Conservation (phyloP, 2,113 vertebrate species). For the Vireo altiloquus region DNA sequence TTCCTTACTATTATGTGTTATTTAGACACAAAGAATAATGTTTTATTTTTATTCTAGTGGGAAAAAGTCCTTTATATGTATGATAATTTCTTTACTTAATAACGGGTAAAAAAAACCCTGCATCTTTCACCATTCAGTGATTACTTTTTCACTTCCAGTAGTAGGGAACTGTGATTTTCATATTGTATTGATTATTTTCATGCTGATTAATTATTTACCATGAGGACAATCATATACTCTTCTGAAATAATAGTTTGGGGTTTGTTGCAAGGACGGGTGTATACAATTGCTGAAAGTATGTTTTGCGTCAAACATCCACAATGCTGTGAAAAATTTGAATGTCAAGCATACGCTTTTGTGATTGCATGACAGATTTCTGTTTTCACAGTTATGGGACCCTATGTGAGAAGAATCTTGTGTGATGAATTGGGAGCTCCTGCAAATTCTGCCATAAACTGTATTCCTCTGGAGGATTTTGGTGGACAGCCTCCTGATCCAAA, state of each 20-base stretch:
- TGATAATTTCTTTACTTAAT: neutral
- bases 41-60: neutral
- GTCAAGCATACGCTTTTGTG: neutral
- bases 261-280: neutral
- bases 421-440: conserved; percentile 95
- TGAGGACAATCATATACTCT: neutral
- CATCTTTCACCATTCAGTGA: neutral
- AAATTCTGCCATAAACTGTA: conserved; percentile 95
- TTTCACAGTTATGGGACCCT: conserved; percentile 93
- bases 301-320: neutral
- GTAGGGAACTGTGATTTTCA: neutral
- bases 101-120: neutral
- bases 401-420: conserved; percentile 92
- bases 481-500: conserved; percentile 93
- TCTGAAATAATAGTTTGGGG: neutral
- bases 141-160: neutral
- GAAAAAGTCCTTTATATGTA: neutral
- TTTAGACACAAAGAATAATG: neutral
- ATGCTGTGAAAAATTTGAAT: neutral
- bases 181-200: neutral
- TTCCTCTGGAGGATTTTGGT: conserved; percentile 96
- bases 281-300: neutral
- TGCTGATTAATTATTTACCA: neutral
- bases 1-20: neutral
- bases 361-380: neutral